A percentile compares a stretch with the other conserved stretches of the same genome.
Conservation (phyloP, 2,888 invertebrate species). For the Synanthedon myopaeformis region DNA sequence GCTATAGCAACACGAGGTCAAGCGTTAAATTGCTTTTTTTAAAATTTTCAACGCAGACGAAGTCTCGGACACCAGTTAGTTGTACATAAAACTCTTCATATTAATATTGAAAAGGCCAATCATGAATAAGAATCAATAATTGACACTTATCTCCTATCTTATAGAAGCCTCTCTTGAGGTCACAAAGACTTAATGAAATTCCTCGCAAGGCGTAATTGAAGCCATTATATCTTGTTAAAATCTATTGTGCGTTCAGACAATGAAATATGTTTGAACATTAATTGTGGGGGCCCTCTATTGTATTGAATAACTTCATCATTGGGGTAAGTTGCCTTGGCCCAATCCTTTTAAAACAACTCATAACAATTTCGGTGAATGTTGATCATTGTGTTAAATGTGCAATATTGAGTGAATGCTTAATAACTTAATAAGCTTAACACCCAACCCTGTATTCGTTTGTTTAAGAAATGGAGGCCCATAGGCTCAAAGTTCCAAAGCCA, state of each 20-base stretch:
- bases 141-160: constrained; percentile 1
- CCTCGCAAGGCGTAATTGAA: constrained; percentile 37
- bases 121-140: neutral
- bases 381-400: too few relatives aligned
- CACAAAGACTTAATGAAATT: constrained; percentile 49
- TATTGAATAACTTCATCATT: neutral
- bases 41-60: too few relatives aligned
- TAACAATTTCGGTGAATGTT: too few relatives aligned
- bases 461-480: too few relatives aligned
- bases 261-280: constrained; percentile 30
- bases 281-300: constrained; percentile 21
- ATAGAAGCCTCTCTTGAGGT: constrained; percentile 12
- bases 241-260: constrained; percentile 51
- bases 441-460: too few relatives aligned
- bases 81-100: neutral
- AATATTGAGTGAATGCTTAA: too few relatives aligned
- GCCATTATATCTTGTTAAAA: constrained; percentile 52
- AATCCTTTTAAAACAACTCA: too few relatives aligned
- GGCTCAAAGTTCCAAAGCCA: too few relatives aligned
- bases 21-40: too few relatives aligned
- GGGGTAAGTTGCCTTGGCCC: neutral
- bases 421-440: too few relatives aligned
- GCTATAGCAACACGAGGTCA: too few relatives aligned
- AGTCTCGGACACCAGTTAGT: too few relatives aligned
- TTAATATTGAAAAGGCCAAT: neutral